Conservation (phyloP, 2,113 vertebrate genomes). For the Tylochromis polylepis region DNA sequence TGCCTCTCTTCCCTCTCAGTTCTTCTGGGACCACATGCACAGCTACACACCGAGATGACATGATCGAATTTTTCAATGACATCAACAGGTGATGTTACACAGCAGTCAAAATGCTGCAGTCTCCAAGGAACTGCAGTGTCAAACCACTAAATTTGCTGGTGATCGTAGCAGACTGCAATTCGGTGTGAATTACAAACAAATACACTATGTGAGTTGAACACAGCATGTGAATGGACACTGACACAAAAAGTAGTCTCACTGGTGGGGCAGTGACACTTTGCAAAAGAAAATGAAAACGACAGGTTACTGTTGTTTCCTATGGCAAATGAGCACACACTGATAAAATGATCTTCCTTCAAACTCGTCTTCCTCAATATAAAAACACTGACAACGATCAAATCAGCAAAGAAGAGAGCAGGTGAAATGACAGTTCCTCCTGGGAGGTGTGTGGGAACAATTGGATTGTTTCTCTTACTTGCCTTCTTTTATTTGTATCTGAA, state of each 20-base stretch:
- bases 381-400: not conserved
- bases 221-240: not conserved
- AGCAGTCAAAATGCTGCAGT: slow-evolving; percentile 49
- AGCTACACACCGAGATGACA: not conserved
- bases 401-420: not conserved
- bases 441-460: not conserved
- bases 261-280: not conserved
- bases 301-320: not conserved
- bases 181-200: not conserved
- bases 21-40: not conserved
- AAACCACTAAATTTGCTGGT: not conserved
- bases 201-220: not conserved
- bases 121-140: slow-evolving; percentile 32
- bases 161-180: slow-evolving; percentile 7
- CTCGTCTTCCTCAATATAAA: not conserved
- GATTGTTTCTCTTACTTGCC: slow-evolving; percentile 18
- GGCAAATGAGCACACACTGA: not conserved
- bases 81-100: slow-evolving; percentile 58
- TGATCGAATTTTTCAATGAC: slow-evolving; percentile 35
- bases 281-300: not conserved
- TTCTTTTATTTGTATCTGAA: slow-evolving; percentile 25
- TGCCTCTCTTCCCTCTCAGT: not conserved
- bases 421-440: not conserved
- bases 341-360: not conserved
- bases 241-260: not conserved